Percentiles rank a stretch among this genome's conserved stretches.
These are phyloP conservation scores for Ursus arctos DNA, from an alignment of 2,113 vertebrate species.

Conservation along the genomic window DNA sequence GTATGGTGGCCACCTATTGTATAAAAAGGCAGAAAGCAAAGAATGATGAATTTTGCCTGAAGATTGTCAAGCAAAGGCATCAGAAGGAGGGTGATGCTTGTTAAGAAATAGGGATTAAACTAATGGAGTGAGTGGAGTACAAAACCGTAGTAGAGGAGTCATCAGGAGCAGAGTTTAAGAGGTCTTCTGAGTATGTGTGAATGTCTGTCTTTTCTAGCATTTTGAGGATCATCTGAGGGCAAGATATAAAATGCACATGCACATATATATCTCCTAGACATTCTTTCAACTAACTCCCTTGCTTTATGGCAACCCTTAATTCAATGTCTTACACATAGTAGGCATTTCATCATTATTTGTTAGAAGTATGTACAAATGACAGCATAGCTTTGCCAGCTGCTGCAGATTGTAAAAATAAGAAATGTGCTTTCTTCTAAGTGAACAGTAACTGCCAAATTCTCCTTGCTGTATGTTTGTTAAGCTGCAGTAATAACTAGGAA, in stretches of 20 bases:
- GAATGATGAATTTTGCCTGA: not conserved
- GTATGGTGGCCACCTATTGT: not conserved
- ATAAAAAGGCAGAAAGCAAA: not conserved
- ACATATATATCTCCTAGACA: not conserved
- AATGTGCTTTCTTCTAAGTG: slow-evolving; percentile 77
- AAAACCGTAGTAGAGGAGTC: not conserved
- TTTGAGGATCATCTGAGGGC: not conserved
- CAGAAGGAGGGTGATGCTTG: not conserved
- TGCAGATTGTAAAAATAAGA: slow-evolving; percentile 81
- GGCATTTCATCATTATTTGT: not conserved
- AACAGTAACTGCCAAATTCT: slow-evolving; percentile 76
- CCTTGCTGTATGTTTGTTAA: slow-evolving; percentile 65
- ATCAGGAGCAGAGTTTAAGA: not conserved
- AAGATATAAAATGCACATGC: not conserved
- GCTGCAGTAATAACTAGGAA: slow-evolving; percentile 59
- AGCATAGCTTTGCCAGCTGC: not conserved
- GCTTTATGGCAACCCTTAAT: not conserved
- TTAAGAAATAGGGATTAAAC: not conserved
- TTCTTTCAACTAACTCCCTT: not conserved
- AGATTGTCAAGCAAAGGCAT: not conserved
- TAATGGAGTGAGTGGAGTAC: not conserved
- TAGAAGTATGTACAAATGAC: not conserved
- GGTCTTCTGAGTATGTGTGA: not conserved
- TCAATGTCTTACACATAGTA: not conserved
- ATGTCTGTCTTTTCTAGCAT: not conserved